phyloP scores from a whole-genome alignment of 2,113 vertebrate species.

The Myotis yumanensis region DNA sequence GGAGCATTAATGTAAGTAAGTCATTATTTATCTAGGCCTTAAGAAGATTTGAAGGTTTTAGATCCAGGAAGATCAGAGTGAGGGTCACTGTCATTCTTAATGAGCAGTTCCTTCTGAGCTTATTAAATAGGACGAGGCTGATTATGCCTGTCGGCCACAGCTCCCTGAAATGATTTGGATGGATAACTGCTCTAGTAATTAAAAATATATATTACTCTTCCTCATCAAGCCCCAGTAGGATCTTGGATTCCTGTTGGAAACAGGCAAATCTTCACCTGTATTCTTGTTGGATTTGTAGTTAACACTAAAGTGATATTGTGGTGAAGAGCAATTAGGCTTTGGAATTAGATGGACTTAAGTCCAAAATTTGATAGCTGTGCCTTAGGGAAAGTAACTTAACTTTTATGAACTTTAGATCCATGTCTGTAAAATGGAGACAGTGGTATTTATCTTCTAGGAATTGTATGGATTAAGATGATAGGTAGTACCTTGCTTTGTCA shows the following conservation, averaged over 20 bases:
- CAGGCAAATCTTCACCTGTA: background rate
- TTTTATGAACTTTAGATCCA: background rate
- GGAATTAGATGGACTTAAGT: background rate
- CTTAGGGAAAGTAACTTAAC: background rate
- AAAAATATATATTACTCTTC: background rate
- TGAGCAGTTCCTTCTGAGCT: conserved; percentile 35
- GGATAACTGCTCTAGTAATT: conserved; percentile 24
- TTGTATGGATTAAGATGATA: background rate
- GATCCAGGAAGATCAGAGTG: background rate
- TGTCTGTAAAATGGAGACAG: background rate
- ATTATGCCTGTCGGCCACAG: background rate
- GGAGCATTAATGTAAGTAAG: conserved; percentile 41
- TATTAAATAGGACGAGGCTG: conserved; percentile 38
- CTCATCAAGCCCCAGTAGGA: background rate
- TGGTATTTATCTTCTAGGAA: background rate
- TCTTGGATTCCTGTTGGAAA: background rate
- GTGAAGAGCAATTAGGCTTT: background rate
- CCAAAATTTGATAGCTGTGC: background rate
- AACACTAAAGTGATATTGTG: background rate
- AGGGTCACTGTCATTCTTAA: conserved; percentile 55
- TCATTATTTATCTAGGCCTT: conserved; percentile 62
- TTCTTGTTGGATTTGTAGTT: background rate
- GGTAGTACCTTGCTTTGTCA: background rate
- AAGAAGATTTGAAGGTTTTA: conserved; percentile 50
- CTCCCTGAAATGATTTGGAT: conserved; percentile 4